Conservation (phyloP, 2,888 invertebrate genomes). For the Chalcis sispes region DNA sequence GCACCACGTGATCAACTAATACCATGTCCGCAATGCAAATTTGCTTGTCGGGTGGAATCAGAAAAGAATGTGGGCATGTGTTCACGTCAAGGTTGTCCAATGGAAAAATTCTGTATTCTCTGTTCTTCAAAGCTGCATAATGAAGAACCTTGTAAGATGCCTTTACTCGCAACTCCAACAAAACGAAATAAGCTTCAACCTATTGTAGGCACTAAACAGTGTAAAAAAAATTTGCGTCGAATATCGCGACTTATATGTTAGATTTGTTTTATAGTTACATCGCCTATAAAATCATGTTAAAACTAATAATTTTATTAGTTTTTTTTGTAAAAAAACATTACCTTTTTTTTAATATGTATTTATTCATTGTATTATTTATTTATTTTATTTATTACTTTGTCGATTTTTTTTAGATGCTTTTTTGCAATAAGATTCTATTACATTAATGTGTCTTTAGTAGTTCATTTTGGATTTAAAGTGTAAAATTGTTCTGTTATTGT, state of each 20-base stretch:
- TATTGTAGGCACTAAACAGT: conserved; percentile 71
- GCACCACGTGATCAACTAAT: conserved; percentile 70
- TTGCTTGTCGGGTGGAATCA: conserved; percentile 71
- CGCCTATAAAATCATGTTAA: no score
- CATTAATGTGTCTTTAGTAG: no score
- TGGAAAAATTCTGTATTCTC: conserved; percentile 72
- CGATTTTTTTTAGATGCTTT: no score
- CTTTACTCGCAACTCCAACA: conserved; percentile 72
- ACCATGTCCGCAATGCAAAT: conserved; percentile 72
- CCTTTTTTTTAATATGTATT: no score
- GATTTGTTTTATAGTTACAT: background rate
- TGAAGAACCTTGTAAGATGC: conserved; percentile 70
- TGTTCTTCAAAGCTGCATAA: conserved; percentile 71
- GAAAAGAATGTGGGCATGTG: conserved; percentile 72
- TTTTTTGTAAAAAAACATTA: no score
- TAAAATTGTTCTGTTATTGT: no score
- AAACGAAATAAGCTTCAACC: conserved; percentile 69
- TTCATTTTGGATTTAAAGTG: no score
- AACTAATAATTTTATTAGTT: no score
- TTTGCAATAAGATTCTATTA: no score
- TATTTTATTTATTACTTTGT: no score
- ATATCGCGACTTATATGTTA: conserved; percentile 60
- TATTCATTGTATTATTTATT: no score
- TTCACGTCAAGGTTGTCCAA: conserved; percentile 71
- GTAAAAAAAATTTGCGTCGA: conserved; percentile 73